Conservation (phyloP, 2,797 vertebrate species). For the Halcyon smyrnensis region DNA sequence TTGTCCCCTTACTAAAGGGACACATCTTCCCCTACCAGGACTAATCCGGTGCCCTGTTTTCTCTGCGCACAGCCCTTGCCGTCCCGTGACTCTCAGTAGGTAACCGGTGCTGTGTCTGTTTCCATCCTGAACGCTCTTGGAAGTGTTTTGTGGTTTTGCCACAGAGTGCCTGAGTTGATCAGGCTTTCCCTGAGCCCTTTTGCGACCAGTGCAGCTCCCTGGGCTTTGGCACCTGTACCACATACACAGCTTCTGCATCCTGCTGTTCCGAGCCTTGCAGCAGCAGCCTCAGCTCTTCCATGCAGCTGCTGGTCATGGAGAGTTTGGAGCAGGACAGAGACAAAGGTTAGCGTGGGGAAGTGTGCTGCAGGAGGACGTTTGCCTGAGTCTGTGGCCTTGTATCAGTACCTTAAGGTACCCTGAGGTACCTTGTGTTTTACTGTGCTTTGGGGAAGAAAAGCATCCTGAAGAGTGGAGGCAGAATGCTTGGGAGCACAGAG, state of each 20-base stretch:
- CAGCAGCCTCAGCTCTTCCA: fast-evolving
- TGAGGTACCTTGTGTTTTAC: fast-evolving
- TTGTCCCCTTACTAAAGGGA: too few relatives aligned
- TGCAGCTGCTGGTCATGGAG: background rate
- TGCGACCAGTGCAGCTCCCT: fast-evolving
- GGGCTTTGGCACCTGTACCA: too few relatives aligned
- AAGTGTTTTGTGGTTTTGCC: fast-evolving
- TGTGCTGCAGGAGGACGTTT: background rate
- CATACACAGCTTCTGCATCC: fast-evolving
- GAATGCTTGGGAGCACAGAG: background rate
- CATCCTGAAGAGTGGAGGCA: background rate
- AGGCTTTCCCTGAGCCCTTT: too few relatives aligned
- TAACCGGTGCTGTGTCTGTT: fast-evolving
- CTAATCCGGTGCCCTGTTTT: fast-evolving
- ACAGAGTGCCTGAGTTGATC: fast-evolving
- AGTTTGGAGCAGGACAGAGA: background rate
- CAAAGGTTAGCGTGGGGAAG: fast-evolving
- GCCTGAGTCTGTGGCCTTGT: background rate
- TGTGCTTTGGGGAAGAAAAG: fast-evolving
- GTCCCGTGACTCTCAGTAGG: fast-evolving
- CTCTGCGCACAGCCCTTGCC: too few relatives aligned
- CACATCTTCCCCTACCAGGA: fast-evolving
- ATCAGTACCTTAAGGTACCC: too few relatives aligned
- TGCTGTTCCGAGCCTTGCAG: background rate
- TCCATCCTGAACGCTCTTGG: fast-evolving